These are phyloP conservation scores for Dasysyrphus albostriatus DNA, from an alignment of 2,888 invertebrate species.

Conservation along the genomic window DNA sequence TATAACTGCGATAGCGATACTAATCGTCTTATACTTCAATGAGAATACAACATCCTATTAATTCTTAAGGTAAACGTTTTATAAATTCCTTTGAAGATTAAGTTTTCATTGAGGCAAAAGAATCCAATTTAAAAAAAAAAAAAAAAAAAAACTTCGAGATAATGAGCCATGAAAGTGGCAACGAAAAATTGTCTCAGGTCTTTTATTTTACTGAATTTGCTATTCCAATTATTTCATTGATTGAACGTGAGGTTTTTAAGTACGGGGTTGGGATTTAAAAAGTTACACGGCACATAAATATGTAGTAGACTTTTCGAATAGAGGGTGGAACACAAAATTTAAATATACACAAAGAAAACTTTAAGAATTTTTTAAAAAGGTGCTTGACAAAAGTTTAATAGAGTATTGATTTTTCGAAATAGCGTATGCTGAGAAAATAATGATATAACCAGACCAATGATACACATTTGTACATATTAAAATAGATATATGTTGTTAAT, in stretches of 20 bases:
- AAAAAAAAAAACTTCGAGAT: conserved; percentile 34
- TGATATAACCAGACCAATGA: no score
- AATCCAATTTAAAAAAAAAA: conserved; percentile 68
- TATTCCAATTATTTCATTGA: conserved; percentile 63
- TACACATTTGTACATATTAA: no score
- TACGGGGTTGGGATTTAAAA: conserved; percentile 1
- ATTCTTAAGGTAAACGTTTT: conserved; percentile 31
- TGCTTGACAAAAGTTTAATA: not conserved
- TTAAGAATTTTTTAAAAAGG: not conserved
- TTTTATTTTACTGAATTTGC: conserved; percentile 29
- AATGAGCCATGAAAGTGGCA: conserved; percentile 72
- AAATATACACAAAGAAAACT: not conserved
- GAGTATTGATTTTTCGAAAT: not conserved
- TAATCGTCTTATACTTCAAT: conserved; percentile 24
- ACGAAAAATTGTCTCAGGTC: conserved; percentile 30
- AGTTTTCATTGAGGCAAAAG: conserved; percentile 40
- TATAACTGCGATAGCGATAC: conserved; percentile 40
- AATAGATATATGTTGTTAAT: no score
- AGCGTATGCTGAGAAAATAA: not conserved
- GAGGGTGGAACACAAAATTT: not conserved
- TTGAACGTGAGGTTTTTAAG: conserved; percentile 19
- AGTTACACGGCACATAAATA: not conserved
- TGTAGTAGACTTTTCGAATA: not conserved
- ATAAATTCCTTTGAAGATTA: conserved; percentile 60
- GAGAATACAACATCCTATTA: conserved; percentile 9